phyloP scores from a whole-genome alignment of 1,140 invertebrate species.

The Drosophila pseudoobscura region DNA sequence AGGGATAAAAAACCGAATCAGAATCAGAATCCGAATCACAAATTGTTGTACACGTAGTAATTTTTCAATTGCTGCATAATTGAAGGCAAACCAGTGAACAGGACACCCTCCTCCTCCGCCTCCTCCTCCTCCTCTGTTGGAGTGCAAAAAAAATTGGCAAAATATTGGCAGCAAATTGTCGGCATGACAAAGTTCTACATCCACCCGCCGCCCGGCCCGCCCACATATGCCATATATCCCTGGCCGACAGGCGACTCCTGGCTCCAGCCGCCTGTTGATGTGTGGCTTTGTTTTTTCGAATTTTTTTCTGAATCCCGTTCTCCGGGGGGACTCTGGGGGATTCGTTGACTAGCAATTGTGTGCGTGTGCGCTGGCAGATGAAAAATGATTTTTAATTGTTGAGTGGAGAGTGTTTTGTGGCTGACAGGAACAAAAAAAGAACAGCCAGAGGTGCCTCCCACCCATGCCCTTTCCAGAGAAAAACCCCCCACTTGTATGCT shows the following conservation, averaged over 20 bases:
- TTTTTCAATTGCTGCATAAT: conserved; percentile 83
- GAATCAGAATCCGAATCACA: conserved; percentile 40
- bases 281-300: conserved; percentile 59
- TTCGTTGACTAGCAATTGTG: conserved; percentile 64
- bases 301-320: conserved; percentile 34
- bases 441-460: conserved; percentile 10
- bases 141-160: conserved; percentile 40
- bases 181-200: conserved; percentile 37
- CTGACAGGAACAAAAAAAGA: conserved; percentile 13
- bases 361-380: conserved; percentile 14
- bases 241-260: conserved; percentile 17
- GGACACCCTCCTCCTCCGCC: not conserved
- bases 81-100: conserved; percentile 55
- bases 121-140: no score
- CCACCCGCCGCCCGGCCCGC: not conserved
- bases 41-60: conserved; percentile 78
- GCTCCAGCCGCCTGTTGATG: conserved; percentile 64
- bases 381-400: conserved; percentile 74
- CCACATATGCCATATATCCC: not conserved
- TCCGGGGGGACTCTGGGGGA: conserved; percentile 34
- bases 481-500: conserved; percentile 28
- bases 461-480: conserved; percentile 13
- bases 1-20: conserved; percentile 16
- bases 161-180: conserved; percentile 80
- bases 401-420: conserved; percentile 55